A percentile compares a stretch with the other conserved stretches of the same genome.
Evolutionary conservation across 2,888 invertebrate genomes (phyloP).

Genomic region (Lampropteryx suffumata): DNA sequence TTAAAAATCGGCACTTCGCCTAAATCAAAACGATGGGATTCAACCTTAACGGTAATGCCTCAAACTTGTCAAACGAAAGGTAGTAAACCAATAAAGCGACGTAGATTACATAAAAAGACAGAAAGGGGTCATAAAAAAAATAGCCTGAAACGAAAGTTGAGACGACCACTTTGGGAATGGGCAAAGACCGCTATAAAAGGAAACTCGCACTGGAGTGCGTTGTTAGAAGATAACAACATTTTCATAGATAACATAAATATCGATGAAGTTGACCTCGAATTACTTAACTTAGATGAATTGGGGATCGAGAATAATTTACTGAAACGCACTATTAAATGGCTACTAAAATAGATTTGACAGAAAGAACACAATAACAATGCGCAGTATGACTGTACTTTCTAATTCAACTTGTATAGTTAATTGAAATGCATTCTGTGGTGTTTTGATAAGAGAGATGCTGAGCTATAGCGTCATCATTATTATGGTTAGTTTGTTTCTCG

Average conservation of each 20-base stretch:
- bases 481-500: slow-evolving; percentile 49
- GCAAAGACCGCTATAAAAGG: slow-evolving; percentile 42
- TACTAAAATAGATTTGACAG: slow-evolving; percentile 36
- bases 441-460: slow-evolving; percentile 60
- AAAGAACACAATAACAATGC: not conserved
- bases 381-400: slow-evolving; percentile 30
- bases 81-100: not conserved
- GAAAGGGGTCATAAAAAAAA: slow-evolving; percentile 22
- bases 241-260: slow-evolving; percentile 48
- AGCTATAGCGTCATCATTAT: slow-evolving; percentile 44
- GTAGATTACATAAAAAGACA: slow-evolving; percentile 3
- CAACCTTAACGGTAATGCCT: not conserved
- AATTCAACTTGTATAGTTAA: slow-evolving; percentile 41
- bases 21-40: slow-evolving; percentile 3
- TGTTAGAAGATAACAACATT: slow-evolving; percentile 43
- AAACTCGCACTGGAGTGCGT: slow-evolving; percentile 37
- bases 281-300: slow-evolving; percentile 46
- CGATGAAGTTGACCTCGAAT: slow-evolving; percentile 42
- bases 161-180: slow-evolving; percentile 43
- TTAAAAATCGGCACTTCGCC: not conserved
- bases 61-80: slow-evolving; percentile 9
- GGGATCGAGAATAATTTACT: slow-evolving; percentile 46
- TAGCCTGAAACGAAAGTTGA: slow-evolving; percentile 39
- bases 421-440: slow-evolving; percentile 44
- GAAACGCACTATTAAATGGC: slow-evolving; percentile 42